Conservation (phyloP, 1,140 invertebrate species). For the Spodoptera litura region DNA sequence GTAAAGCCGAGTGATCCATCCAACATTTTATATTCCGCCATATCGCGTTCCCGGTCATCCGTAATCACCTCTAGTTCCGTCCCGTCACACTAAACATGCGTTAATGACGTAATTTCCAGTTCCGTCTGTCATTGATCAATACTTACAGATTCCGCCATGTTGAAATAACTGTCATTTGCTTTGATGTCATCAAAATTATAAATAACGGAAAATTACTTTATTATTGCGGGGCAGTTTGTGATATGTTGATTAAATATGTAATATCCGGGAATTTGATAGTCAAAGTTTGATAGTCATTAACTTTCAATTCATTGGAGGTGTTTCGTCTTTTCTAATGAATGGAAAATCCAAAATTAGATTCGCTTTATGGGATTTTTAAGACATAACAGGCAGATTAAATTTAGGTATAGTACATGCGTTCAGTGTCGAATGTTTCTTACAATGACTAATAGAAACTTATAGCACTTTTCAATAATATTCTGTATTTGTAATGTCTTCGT, state of each 20-base stretch:
- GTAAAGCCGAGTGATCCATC: neutral
- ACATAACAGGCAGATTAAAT: too few species aligned
- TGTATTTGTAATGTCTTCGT: too few species aligned
- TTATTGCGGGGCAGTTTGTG: slow-evolving; percentile 22
- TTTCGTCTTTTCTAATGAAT: too few species aligned
- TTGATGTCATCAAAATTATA: slow-evolving; percentile 42
- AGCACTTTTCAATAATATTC: too few species aligned
- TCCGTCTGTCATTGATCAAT: slow-evolving; percentile 34
- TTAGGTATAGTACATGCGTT: too few species aligned
- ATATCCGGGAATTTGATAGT: slow-evolving; percentile 9
- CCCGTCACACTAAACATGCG: slow-evolving; percentile 32
- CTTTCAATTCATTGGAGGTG: neutral
- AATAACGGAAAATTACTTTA: slow-evolving; percentile 35
- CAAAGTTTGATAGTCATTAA: slow-evolving; percentile 8
- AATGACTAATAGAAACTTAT: too few species aligned
- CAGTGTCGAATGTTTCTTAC: too few species aligned
- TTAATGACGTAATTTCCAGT: slow-evolving; percentile 45
- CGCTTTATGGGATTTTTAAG: too few species aligned
- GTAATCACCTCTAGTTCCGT: slow-evolving; percentile 34
- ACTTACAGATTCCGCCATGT: slow-evolving; percentile 32
- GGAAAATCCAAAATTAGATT: too few species aligned
- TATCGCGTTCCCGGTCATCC: neutral
- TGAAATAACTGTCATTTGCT: slow-evolving; percentile 29
- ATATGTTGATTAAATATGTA: slow-evolving; percentile 38
- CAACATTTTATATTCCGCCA: slow-evolving; percentile 19